Conservation (phyloP, 2,888 invertebrate genomes). For the Phrixothrix hirtus region DNA sequence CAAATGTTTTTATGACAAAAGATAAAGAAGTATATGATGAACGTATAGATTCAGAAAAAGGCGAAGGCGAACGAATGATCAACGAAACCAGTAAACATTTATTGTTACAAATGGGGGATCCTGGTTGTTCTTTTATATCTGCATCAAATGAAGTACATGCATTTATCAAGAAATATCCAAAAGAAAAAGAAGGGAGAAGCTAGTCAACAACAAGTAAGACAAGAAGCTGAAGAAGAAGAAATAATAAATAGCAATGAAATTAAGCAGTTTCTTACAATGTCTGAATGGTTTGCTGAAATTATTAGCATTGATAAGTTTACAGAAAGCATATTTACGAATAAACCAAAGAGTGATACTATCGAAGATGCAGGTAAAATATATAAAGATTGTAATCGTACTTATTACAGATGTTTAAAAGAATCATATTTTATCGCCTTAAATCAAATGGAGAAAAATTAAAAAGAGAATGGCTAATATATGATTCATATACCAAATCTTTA, state of each 20-base stretch:
- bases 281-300: constrained; percentile 2
- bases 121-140: constrained; percentile 2
- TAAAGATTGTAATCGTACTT: constrained; percentile 1
- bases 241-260: constrained; percentile 3
- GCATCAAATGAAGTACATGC: constrained; percentile 1
- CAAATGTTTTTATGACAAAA: constrained; percentile 1
- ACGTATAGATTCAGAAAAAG: background rate
- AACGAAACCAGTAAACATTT: too few relatives aligned
- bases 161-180: constrained; percentile 1
- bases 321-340: background rate
- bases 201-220: background rate
- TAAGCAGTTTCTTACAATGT: too few relatives aligned
- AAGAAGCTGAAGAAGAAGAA: too few relatives aligned
- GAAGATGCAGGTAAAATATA: too few relatives aligned
- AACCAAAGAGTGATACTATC: constrained; percentile 1
- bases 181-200: background rate
- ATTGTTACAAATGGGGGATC: constrained; percentile 1
- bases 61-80: background rate
- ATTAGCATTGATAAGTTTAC: too few relatives aligned
- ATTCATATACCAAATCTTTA: background rate
- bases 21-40: constrained; percentile 2
- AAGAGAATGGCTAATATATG: too few relatives aligned
- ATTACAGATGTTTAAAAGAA: constrained; percentile 2
- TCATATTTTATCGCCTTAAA: background rate
- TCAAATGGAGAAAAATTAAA: too few relatives aligned